Conservation (phyloP, 1,140 invertebrate genomes). For the Gonatopus flavifemur region DNA sequence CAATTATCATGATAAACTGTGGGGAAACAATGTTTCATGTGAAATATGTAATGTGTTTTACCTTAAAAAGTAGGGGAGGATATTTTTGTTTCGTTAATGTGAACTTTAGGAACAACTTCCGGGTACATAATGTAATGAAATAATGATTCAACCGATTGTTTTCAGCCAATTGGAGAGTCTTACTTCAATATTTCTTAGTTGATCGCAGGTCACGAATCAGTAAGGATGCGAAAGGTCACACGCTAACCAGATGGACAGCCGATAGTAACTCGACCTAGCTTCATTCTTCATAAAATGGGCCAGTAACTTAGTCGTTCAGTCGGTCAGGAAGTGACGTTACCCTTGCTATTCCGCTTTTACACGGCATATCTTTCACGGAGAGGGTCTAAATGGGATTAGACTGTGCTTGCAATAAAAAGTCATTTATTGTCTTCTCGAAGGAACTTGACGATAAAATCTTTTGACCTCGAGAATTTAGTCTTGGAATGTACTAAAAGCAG, state of each 20-base stretch:
- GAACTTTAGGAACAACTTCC: not conserved
- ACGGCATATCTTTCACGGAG: too few relatives aligned
- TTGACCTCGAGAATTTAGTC: too few relatives aligned
- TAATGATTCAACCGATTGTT: slow-evolving; percentile 11
- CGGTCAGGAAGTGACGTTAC: slow-evolving; percentile 28
- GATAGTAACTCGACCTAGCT: slow-evolving; percentile 32
- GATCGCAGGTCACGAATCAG: slow-evolving; percentile 6
- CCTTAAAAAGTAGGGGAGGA: not conserved
- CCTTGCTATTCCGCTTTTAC: too few relatives aligned
- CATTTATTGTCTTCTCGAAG: too few relatives aligned
- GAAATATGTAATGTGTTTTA: not conserved
- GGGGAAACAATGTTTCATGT: too few relatives aligned
- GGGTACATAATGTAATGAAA: not conserved
- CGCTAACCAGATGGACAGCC: slow-evolving; percentile 40
- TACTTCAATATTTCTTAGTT: too few relatives aligned
- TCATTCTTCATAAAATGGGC: slow-evolving; percentile 32
- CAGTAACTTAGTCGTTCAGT: slow-evolving; percentile 20
- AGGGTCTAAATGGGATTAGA: too few relatives aligned
- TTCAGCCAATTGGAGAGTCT: slow-evolving; percentile 1
- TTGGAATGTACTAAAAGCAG: too few relatives aligned
- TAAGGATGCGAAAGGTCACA: slow-evolving; percentile 38
- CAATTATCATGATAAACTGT: too few relatives aligned
- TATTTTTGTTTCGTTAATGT: not conserved
- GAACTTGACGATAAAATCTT: too few relatives aligned
- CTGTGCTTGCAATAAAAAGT: too few relatives aligned